Evolutionary conservation across 1,140 invertebrate species (phyloP).

Genomic region (Cotesia chilonis): DNA sequence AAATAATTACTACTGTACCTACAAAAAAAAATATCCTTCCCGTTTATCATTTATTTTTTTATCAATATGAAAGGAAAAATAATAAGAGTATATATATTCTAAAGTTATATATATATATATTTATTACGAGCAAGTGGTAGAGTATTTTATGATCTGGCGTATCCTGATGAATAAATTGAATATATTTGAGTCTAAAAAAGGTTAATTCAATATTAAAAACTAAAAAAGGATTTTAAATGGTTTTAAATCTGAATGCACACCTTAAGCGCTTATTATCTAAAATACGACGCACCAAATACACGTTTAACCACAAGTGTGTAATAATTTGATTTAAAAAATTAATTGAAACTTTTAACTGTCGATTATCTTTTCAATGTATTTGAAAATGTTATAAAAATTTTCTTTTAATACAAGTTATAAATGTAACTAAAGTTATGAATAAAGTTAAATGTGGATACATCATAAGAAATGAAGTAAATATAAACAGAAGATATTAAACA

Average conservation of each 20-base stretch:
- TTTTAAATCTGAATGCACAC: too few relatives aligned
- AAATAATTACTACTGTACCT: constrained; percentile 10
- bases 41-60: constrained; percentile 13
- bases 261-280: too few relatives aligned
- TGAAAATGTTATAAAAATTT: too few relatives aligned
- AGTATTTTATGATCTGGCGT: constrained; percentile 40
- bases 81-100: constrained; percentile 15
- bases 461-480: too few relatives aligned
- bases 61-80: neutral
- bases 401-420: too few relatives aligned
- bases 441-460: too few relatives aligned
- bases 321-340: too few relatives aligned
- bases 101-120: constrained; percentile 19
- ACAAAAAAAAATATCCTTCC: constrained; percentile 15
- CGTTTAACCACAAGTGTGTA: too few relatives aligned
- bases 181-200: constrained; percentile 26
- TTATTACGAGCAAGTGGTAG: constrained; percentile 17
- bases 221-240: constrained; percentile 26
- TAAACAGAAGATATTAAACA: constrained; percentile 13
- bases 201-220: neutral
- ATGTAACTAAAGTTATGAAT: too few relatives aligned
- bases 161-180: constrained; percentile 9
- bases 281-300: too few relatives aligned
- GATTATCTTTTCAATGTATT: too few relatives aligned
- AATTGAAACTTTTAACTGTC: too few relatives aligned